Percentiles rank a stretch among this genome's conserved stretches.
These are phyloP conservation scores for Apamea anceps DNA, from an alignment of 2,888 invertebrate species.

Conservation along the genomic window DNA sequence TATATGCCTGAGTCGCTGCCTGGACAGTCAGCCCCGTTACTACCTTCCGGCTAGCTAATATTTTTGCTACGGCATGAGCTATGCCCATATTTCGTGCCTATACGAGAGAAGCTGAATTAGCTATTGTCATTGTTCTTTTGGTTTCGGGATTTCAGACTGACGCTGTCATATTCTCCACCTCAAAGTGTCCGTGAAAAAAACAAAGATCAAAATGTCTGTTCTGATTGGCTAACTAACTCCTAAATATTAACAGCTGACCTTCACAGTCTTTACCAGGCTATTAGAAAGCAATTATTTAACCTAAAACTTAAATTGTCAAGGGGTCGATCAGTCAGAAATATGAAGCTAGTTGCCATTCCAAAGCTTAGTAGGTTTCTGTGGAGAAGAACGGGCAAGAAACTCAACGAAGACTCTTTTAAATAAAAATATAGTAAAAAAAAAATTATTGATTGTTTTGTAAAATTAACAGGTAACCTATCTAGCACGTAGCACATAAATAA, in stretches of 20 bases:
- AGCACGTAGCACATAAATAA: neutral
- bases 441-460: neutral
- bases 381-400: neutral
- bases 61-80: no score
- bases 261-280: neutral
- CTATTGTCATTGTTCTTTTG: neutral
- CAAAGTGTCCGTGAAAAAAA: no score
- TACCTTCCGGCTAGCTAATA: no score
- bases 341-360: neutral
- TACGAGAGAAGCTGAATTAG: no score
- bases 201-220: no score
- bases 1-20: no score
- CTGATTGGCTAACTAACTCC: neutral
- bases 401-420: neutral
- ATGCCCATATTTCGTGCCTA: no score
- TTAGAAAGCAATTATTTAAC: neutral
- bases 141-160: neutral
- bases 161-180: neutral
- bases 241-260: neutral
- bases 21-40: no score
- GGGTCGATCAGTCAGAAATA: neutral
- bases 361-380: neutral
- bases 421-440: no score
- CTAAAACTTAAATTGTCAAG: neutral
- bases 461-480: neutral